Conservation (phyloP, 2,888 invertebrate species). For the Tetragnatha montana region DNA sequence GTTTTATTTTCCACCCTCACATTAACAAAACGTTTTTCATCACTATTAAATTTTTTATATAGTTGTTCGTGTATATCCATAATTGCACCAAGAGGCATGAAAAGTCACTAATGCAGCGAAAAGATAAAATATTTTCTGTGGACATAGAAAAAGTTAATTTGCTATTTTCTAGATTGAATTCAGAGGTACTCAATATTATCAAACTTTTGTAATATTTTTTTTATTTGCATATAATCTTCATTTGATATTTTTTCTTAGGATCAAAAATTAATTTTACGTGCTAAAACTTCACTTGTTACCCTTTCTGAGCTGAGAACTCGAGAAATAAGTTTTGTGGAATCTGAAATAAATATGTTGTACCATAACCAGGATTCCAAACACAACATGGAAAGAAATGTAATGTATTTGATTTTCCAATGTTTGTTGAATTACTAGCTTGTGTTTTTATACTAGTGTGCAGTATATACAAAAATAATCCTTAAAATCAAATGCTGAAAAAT, state of each 20-base stretch:
- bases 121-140: not conserved
- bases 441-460: no score
- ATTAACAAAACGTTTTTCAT: not conserved
- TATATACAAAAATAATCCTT: no score
- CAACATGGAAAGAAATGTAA: constrained; percentile 24
- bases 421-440: not conserved
- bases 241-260: constrained; percentile 13
- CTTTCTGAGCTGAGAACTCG: constrained; percentile 13
- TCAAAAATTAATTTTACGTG: constrained; percentile 6
- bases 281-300: not conserved
- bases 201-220: not conserved
- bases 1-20: not conserved
- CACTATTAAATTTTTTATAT: not conserved
- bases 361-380: not conserved
- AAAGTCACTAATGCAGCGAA: not conserved
- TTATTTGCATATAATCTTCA: not conserved
- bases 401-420: not conserved
- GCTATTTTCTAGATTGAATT: not conserved
- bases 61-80: constrained; percentile 18
- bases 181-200: constrained; percentile 7
- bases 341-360: not conserved
- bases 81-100: not conserved
- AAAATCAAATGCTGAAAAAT: no score
- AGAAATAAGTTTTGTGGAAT: constrained; percentile 11
- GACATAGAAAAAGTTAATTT: constrained; percentile 17